Conservation (phyloP, 2,113 vertebrate species). For the Maccullochella peelii region DNA sequence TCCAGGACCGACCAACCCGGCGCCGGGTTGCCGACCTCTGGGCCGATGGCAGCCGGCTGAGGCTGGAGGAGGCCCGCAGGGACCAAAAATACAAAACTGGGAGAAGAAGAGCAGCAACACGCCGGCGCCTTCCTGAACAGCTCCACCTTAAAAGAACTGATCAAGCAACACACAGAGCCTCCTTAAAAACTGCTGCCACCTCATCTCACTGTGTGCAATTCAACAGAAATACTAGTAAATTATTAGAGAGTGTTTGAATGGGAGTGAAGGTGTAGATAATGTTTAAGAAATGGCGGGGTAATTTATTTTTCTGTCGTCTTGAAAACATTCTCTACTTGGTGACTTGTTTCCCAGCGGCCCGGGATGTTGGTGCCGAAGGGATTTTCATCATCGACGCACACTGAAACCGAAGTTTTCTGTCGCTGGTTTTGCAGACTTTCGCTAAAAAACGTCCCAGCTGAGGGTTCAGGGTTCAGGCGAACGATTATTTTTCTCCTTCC, state of each 20-base stretch:
- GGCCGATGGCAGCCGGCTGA: background rate
- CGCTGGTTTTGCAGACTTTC: background rate
- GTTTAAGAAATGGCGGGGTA: constrained; percentile 19
- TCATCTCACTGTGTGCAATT: constrained; percentile 85
- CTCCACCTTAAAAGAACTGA: constrained; percentile 39
- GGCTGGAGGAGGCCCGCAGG: constrained; percentile 28
- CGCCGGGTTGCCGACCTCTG: background rate
- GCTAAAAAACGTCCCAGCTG: background rate
- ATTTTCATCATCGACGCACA: constrained; percentile 25
- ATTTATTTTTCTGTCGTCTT: constrained; percentile 72
- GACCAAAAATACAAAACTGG: constrained; percentile 60
- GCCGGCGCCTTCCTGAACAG: constrained; percentile 37
- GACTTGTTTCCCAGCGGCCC: constrained; percentile 2
- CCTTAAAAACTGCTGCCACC: constrained; percentile 70
- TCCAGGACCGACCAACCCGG: constrained; percentile 30
- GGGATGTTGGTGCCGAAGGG: constrained; percentile 7
- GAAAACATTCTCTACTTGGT: constrained; percentile 2
- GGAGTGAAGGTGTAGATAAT: constrained; percentile 59
- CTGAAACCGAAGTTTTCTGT: background rate
- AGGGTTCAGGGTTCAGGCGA: background rate
- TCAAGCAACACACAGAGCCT: constrained; percentile 81
- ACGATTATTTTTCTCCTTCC: background rate
- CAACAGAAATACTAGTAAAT: constrained; percentile 71
- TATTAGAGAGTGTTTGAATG: constrained; percentile 76
- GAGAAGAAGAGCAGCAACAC: background rate